These are phyloP conservation scores for Sebastes umbrosus DNA, from an alignment of 2,797 vertebrate genomes.

Conservation along the genomic window DNA sequence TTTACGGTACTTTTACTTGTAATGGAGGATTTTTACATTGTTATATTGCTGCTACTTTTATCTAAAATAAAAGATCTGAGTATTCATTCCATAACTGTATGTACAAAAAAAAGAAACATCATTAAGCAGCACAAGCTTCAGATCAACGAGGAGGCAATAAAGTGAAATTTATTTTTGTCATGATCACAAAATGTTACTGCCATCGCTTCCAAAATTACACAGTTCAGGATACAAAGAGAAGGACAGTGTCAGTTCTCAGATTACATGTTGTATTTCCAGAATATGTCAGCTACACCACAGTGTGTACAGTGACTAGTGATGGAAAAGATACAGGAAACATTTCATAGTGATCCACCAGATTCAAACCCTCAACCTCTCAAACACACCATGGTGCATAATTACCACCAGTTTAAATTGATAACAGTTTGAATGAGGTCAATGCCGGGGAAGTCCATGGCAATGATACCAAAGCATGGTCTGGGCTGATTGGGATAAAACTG, in stretches of 20 bases:
- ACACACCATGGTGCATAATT: neutral
- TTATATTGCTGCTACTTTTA: neutral
- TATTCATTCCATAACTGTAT: neutral
- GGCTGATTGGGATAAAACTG: conserved; percentile 37
- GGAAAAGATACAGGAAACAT: neutral
- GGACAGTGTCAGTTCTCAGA: neutral
- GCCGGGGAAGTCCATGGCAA: conserved; percentile 74
- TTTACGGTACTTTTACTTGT: neutral
- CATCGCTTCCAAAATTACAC: neutral
- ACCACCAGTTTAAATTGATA: conserved; percentile 53
- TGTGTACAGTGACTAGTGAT: neutral
- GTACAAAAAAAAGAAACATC: too few species aligned
- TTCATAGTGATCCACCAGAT: neutral
- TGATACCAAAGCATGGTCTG: conserved; percentile 60
- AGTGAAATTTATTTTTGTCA: neutral
- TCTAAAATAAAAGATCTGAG: neutral
- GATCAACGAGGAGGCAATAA: neutral
- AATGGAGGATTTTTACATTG: neutral
- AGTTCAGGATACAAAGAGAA: neutral
- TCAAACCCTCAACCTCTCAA: neutral
- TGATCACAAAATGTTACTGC: neutral
- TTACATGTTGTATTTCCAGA: neutral
- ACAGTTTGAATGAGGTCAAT: conserved; percentile 69
- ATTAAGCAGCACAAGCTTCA: too few species aligned
- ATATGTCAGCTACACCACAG: neutral